phyloP scores from a whole-genome alignment of 2,797 vertebrate genomes.

The Acipenser oxyrinchus region DNA sequence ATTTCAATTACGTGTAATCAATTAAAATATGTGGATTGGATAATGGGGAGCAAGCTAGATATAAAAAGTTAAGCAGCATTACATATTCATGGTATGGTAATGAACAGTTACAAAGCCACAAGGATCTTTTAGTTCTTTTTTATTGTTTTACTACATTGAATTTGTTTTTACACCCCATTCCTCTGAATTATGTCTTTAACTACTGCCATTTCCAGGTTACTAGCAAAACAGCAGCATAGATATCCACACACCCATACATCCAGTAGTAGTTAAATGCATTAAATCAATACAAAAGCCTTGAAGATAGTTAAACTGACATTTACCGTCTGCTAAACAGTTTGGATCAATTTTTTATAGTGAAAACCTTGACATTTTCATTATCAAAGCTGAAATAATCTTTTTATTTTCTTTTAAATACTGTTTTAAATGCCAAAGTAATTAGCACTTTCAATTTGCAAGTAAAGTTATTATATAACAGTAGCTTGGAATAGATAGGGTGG shows the following conservation, averaged over 20 bases:
- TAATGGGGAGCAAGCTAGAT: no score
- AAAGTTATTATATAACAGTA: constrained; percentile 1
- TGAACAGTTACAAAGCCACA: no score
- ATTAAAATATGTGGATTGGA: no score
- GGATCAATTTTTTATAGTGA: not conserved
- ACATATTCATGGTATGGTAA: no score
- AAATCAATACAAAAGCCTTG: not conserved
- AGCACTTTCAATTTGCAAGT: not conserved
- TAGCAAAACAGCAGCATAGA: not conserved
- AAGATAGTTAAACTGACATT: constrained; percentile 11
- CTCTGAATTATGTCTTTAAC: no score
- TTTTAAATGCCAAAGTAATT: constrained; percentile 4
- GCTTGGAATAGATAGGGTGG: not conserved
- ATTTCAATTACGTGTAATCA: no score
- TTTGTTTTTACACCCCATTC: no score
- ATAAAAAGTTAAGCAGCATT: no score
- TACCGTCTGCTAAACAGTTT: constrained; percentile 4
- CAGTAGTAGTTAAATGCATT: constrained; percentile 3
- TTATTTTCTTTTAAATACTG: not conserved
- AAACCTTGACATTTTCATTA: constrained; percentile 9
- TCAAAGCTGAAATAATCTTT: not conserved
- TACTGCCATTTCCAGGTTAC: no score
- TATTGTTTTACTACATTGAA: no score
- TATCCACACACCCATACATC: not conserved
- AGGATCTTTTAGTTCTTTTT: no score